Evolutionary conservation across 2,888 invertebrate genomes (phyloP).

Genomic region (Tinea trinotella): DNA sequence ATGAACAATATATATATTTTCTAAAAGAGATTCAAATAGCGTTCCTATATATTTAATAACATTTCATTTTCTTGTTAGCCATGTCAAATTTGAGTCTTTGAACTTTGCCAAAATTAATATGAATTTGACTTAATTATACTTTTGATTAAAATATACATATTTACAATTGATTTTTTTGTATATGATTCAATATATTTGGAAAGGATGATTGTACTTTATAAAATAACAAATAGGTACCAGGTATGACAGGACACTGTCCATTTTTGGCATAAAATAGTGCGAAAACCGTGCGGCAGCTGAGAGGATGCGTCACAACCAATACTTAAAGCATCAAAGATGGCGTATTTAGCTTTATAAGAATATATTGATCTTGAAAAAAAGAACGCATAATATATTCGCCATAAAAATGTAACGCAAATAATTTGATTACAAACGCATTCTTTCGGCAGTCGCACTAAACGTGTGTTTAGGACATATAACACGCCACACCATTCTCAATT

Average conservation of each 20-base stretch:
- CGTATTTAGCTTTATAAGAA: too few species aligned
- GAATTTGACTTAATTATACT: background rate
- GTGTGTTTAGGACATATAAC: too few species aligned
- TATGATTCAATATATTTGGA: constrained; percentile 11
- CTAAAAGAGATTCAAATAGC: constrained; percentile 26
- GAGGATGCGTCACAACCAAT: too few species aligned
- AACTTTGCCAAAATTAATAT: background rate
- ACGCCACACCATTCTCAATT: background rate
- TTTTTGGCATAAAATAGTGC: background rate
- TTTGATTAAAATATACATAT: constrained; percentile 13
- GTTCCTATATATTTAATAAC: background rate
- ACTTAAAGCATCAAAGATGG: too few species aligned
- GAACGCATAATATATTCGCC: too few species aligned
- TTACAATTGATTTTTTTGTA: constrained; percentile 17
- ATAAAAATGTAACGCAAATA: too few species aligned
- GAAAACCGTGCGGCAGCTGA: too few species aligned
- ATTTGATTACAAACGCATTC: too few species aligned
- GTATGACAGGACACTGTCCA: constrained; percentile 1
- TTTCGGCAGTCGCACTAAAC: too few species aligned
- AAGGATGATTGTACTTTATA: constrained; percentile 9
- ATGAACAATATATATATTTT: background rate
- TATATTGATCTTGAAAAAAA: too few species aligned
- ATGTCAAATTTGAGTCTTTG: background rate
- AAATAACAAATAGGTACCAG: background rate
- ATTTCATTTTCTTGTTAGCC: background rate